Evolutionary conservation across 2,888 invertebrate species (phyloP).

Genomic region (Lepidocyrtoides sp.): DNA sequence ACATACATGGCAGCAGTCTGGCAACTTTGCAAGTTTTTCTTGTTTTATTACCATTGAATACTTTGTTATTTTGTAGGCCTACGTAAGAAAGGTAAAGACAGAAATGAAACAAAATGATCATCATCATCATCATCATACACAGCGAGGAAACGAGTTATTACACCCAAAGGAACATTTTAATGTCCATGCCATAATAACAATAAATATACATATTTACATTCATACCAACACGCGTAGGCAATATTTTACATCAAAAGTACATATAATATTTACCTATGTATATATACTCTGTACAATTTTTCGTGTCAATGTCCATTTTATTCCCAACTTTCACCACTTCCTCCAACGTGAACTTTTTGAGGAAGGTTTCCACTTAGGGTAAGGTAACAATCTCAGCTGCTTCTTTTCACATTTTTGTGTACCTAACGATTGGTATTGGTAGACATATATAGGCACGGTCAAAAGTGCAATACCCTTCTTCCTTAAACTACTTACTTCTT

Average conservation of each 20-base stretch:
- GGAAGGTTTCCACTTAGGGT: too few relatives aligned
- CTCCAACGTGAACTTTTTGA: background rate
- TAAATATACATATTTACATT: background rate
- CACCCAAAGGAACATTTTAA: constrained; percentile 30
- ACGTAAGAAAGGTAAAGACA: background rate
- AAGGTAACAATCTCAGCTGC: too few relatives aligned
- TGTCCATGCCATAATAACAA: background rate
- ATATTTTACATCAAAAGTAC: background rate
- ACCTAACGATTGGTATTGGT: background rate
- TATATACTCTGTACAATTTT: background rate
- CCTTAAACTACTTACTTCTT: background rate
- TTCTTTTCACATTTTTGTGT: too few relatives aligned
- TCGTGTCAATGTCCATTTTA: constrained; percentile 24
- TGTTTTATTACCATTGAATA: background rate
- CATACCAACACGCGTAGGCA: too few relatives aligned
- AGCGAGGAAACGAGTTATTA: background rate
- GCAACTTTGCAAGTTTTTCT: background rate
- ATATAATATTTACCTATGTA: background rate
- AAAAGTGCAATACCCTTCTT: background rate
- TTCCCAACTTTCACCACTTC: background rate
- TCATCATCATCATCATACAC: too few relatives aligned
- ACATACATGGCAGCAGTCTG: background rate
- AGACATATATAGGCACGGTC: background rate
- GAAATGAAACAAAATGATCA: background rate
- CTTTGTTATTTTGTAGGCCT: background rate